Evolutionary conservation across 2,797 vertebrate species (phyloP), one percentile per base, ranked within the genome.

Genomic region (Lemur catta): DNA sequence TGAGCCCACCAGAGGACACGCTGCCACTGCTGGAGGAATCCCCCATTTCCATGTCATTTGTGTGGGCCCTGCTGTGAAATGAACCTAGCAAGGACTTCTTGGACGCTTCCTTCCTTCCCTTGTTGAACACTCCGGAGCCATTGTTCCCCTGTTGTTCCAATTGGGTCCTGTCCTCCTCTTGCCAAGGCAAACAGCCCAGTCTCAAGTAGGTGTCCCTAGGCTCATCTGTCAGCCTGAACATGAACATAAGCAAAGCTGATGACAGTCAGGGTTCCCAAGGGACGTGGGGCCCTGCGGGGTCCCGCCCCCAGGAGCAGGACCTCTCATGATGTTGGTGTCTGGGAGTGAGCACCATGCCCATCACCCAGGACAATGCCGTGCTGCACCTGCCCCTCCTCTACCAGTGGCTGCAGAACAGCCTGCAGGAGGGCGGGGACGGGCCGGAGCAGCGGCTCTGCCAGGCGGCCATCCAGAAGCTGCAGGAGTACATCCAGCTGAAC

Each of bases 401-500:
- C 97, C 99, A 98, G 96, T 99, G 99, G 99, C 98, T 99, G 52
- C 97, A 98, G 97, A 98, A 98, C 98, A 99, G 98, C 96, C 86
- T 91, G 88, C 97, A 94, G 94, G 97, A 98, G 97, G 98, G 98
- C n/a, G 89, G 79, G 43, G 97, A 98, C 28, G 98, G 98, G 22
- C 74, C 98, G 0, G 98, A 98, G 97, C 97, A 98, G 97, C 93
- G 95, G n/a, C 97, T 99, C 20, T 99, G 99, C 98, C 99, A 99
- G 96, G 99, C 99, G 0, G 99, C 99, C 1, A 98, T 99, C 97
- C 99, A 99, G 96, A 99, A 99, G 97, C 98, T 99, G 95, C 99
- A 99, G 14, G 99, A 99, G 89, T 99, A 99, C 98, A 99, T 99
- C 95, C 99, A 99, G 95, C 98, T 99, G 90, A 99, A 99, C 98